phyloP scores from a whole-genome alignment of 2,888 invertebrate species.

The Choristoneura rosaceana region DNA sequence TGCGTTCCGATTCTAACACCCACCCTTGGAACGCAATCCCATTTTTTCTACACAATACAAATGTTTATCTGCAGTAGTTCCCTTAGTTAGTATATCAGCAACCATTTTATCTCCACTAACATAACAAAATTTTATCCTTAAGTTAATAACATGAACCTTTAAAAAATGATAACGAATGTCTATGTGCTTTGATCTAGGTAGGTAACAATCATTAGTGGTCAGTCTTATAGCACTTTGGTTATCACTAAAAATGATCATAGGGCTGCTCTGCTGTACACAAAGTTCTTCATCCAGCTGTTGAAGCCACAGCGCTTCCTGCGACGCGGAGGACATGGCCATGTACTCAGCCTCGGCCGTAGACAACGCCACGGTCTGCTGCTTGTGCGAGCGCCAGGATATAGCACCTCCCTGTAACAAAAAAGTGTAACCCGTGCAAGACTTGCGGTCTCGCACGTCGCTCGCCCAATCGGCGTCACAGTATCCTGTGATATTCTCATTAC shows the following conservation, averaged over 20 bases:
- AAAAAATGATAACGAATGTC: not conserved
- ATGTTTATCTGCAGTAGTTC: not conserved
- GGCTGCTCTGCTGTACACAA: not conserved
- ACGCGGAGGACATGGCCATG: constrained; percentile 45
- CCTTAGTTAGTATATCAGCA: not conserved
- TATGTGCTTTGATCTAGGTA: not conserved
- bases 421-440: constrained; percentile 48
- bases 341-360: constrained; percentile 48
- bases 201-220: not conserved
- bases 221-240: constrained; percentile 19
- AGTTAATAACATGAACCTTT: not conserved
- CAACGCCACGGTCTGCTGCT: constrained; percentile 46
- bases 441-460: constrained; percentile 39
- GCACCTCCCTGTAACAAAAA: constrained; percentile 51
- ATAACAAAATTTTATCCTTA: not conserved
- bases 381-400: constrained; percentile 49
- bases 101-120: not conserved
- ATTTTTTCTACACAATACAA: not conserved
- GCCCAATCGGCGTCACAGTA: constrained; percentile 53
- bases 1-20: not conserved
- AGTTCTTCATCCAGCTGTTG: not conserved
- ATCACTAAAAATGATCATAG: not conserved
- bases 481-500: constrained; percentile 34
- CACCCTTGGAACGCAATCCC: not conserved
- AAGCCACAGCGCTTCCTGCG: constrained; percentile 43